Base-by-base conservation (phyloP, 2,888 invertebrate genomes). In the Microctonus brassicae region DNA sequence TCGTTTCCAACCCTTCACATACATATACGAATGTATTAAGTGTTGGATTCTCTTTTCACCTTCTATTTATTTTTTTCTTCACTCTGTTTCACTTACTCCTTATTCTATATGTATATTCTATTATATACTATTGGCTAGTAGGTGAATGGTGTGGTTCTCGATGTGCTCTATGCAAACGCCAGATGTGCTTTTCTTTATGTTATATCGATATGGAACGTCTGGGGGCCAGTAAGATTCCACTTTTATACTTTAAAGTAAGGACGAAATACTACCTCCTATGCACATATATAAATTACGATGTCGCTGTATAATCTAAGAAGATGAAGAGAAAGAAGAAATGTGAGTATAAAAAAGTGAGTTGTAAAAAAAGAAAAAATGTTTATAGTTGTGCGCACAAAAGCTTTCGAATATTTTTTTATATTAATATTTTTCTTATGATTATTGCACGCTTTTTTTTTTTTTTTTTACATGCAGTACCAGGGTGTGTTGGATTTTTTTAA, bases 121-220 rank as follows among this genome's bases (percentile, higher is more conserved):
- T n/a, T n/a, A n/a, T n/a, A n/a, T 68, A 63, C 65, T 72, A 75
- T 72, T 75, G 76, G 72, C 75, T 73, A 58, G 73, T 69, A 62
- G 75, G 75, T 77, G 57, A 76, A 75, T 77, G 57, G 66, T 69
- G 58, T 62, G 42, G 52, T 57, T 55, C 57, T 58, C 58, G 26
- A 22, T 29, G 34, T 20, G 2, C 57, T 52, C 69, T 71, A 73
- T 77, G 76, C 72, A 76, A 78, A 73, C 72, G 74, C 78, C 78
- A 78, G 77, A 77, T 78, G 78, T 73, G 75, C 72, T 72, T 73
- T 78, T 75, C 78, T 78, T 78, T 77, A 77, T 76, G 78, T 72
- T 73, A 77, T 73, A 74, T 76, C 74, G 75, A 77, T 78, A 77
- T 75, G 42, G 20, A 42, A 29, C 34, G 20, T 57, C 39, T 64